phyloP scores from a whole-genome alignment of 1,140 invertebrate genomes.

The Zaprionus inermis region DNA sequence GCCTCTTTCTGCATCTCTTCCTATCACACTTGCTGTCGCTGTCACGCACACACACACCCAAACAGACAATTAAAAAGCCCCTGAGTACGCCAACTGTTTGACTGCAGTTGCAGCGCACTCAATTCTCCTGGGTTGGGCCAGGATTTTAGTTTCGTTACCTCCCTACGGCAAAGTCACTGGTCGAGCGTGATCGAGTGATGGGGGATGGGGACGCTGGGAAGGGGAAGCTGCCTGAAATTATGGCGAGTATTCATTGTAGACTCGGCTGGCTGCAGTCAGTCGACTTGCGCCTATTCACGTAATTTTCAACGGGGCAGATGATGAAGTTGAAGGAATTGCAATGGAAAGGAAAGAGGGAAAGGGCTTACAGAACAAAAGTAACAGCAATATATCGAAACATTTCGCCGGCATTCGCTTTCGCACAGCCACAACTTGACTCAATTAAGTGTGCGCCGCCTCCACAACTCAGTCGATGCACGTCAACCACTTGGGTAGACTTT shows the following conservation, averaged over 20 bases:
- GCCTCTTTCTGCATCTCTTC: background rate
- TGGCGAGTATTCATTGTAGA: conserved; percentile 65
- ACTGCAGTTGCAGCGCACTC: conserved; percentile 57
- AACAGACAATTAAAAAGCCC: conserved; percentile 77
- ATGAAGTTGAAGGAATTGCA: background rate
- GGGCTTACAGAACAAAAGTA: conserved; percentile 21
- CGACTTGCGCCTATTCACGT: conserved; percentile 32
- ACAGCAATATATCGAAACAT: conserved; percentile 74
- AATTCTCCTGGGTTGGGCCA: conserved; percentile 61
- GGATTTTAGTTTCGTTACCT: conserved; percentile 65
- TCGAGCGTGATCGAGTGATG: conserved; percentile 12
- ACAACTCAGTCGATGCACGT: conserved; percentile 58
- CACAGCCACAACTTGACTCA: conserved; percentile 76
- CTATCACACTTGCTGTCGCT: background rate
- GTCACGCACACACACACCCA: conserved; percentile 24
- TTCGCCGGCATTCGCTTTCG: conserved; percentile 50
- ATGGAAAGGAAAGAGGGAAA: background rate
- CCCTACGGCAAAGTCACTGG: conserved; percentile 23
- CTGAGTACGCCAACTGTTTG: conserved; percentile 66
- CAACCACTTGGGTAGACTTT: conserved; percentile 81
- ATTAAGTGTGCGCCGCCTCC: conserved; percentile 56
- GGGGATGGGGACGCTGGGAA: background rate
- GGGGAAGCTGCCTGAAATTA: conserved; percentile 58
- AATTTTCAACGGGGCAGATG: conserved; percentile 16
- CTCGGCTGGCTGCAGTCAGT: background rate